Evolutionary conservation across 2,797 vertebrate species (phyloP).

Genomic region (Trachurus trachurus): DNA sequence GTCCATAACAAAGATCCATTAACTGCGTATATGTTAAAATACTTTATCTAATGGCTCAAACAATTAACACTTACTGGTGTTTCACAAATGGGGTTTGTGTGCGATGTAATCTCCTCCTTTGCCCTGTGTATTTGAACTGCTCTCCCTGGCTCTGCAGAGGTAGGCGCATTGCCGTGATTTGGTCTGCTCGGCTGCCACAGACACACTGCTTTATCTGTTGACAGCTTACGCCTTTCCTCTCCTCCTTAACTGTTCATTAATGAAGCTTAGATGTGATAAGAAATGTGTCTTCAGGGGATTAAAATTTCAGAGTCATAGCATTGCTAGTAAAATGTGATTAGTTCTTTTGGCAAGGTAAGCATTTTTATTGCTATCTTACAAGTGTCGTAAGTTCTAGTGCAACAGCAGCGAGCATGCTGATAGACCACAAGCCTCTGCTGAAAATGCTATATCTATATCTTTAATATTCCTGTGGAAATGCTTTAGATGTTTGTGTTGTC

Average conservation of each 20-base stretch:
- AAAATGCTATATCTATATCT: neutral
- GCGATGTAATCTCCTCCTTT: slow-evolving; percentile 61
- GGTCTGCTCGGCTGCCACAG: slow-evolving; percentile 66
- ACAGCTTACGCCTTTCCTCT: slow-evolving; percentile 43
- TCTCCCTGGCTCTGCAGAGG: slow-evolving; percentile 77
- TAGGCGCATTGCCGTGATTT: slow-evolving; percentile 80
- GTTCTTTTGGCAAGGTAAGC: slow-evolving; percentile 74
- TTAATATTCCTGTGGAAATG: slow-evolving; percentile 5
- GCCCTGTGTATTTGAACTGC: slow-evolving; percentile 48
- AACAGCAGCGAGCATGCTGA: slow-evolving; percentile 16
- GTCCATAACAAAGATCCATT: slow-evolving; percentile 15
- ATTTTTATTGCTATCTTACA: slow-evolving; percentile 49
- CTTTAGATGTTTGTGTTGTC: slow-evolving; percentile 6
- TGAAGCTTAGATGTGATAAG: slow-evolving; percentile 55
- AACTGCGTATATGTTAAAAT: slow-evolving; percentile 10
- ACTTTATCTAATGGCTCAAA: slow-evolving; percentile 8
- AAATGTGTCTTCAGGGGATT: slow-evolving; percentile 49
- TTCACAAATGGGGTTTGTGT: slow-evolving; percentile 46
- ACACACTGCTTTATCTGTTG: slow-evolving; percentile 59
- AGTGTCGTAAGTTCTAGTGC: slow-evolving; percentile 33
- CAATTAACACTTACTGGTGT: slow-evolving; percentile 32
- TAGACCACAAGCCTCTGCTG: neutral
- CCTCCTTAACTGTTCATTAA: slow-evolving; percentile 54
- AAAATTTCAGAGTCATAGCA: slow-evolving; percentile 42
- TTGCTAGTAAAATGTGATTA: slow-evolving; percentile 69